A percentile compares a stretch with the other conserved stretches of the same genome.
phyloP scores from a whole-genome alignment of 2,888 invertebrate genomes.

The Erpobdella octoculata region DNA sequence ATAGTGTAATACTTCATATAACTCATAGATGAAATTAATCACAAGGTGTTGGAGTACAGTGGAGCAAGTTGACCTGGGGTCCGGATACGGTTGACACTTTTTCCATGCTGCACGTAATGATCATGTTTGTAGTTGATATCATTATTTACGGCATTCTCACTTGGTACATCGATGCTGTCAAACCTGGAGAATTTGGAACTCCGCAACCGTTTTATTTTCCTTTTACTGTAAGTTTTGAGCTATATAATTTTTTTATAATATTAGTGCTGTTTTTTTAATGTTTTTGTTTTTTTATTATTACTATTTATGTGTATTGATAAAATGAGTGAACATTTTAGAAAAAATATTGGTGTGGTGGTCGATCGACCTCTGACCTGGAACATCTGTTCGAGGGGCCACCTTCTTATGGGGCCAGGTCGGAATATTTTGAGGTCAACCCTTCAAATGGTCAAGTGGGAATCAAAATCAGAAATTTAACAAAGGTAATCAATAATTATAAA shows the following conservation, averaged over 20 bases:
- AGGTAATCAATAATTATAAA: not conserved
- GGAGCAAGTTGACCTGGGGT: slow-evolving; percentile 41
- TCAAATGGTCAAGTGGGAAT: slow-evolving; percentile 10
- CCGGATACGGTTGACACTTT: slow-evolving; percentile 44
- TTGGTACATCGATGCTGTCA: slow-evolving; percentile 26
- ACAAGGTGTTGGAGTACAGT: slow-evolving; percentile 36
- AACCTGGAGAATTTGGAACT: slow-evolving; percentile 28
- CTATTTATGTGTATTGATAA: not conserved
- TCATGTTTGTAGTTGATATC: slow-evolving; percentile 36
- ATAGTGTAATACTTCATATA: not conserved
- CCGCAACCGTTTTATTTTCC: slow-evolving; percentile 27
- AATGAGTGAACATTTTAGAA: not conserved
- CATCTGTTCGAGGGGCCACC: not conserved
- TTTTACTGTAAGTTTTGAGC: slow-evolving; percentile 8
- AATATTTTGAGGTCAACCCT: slow-evolving; percentile 15
- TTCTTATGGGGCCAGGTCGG: not conserved
- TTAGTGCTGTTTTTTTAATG: not conserved
- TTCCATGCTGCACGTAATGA: slow-evolving; percentile 42
- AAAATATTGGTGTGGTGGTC: slow-evolving; percentile 15
- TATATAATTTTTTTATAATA: not conserved
- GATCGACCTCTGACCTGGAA: not conserved
- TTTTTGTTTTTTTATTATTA: not conserved
- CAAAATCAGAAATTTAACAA: slow-evolving; percentile 27
- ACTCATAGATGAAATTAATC: not conserved
- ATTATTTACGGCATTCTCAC: slow-evolving; percentile 16